These are phyloP conservation scores for Glareola pratincola DNA, from an alignment of 2,113 vertebrate species.

Conservation along the genomic window DNA sequence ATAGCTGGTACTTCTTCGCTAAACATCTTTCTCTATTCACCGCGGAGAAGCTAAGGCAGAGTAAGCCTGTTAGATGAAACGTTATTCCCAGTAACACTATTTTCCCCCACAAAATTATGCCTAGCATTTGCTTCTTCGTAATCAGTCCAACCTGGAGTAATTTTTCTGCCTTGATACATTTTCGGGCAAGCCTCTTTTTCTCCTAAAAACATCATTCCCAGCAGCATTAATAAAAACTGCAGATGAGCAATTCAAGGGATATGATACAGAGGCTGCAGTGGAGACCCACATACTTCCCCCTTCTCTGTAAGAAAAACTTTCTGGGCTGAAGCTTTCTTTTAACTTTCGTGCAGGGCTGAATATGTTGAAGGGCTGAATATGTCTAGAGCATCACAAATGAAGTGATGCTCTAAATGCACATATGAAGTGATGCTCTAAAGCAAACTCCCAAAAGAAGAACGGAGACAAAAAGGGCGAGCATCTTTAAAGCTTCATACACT, in stretches of 20 bases:
- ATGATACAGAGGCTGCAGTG: neutral
- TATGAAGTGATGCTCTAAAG: neutral
- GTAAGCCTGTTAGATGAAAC: neutral
- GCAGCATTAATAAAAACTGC: neutral
- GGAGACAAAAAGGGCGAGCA: neutral
- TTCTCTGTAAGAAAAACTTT: neutral
- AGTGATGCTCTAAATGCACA: too few relatives aligned
- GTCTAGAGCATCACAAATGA: too few relatives aligned
- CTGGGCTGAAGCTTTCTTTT: neutral
- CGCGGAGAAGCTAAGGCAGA: neutral
- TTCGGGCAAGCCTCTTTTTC: neutral
- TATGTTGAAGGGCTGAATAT: neutral
- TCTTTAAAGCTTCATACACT: neutral
- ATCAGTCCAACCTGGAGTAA: neutral
- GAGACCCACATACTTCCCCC: neutral
- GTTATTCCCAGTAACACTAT: neutral
- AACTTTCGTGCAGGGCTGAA: neutral
- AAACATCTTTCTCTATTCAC: neutral
- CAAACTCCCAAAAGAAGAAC: neutral
- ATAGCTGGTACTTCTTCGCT: neutral
- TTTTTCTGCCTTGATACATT: neutral
- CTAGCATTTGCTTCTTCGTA: neutral
- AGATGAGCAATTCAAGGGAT: neutral
- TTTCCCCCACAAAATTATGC: neutral
- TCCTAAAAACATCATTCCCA: neutral